These are phyloP conservation scores for Paralichthys olivaceus DNA, from an alignment of 2,113 vertebrate species.

Conservation along the genomic window DNA sequence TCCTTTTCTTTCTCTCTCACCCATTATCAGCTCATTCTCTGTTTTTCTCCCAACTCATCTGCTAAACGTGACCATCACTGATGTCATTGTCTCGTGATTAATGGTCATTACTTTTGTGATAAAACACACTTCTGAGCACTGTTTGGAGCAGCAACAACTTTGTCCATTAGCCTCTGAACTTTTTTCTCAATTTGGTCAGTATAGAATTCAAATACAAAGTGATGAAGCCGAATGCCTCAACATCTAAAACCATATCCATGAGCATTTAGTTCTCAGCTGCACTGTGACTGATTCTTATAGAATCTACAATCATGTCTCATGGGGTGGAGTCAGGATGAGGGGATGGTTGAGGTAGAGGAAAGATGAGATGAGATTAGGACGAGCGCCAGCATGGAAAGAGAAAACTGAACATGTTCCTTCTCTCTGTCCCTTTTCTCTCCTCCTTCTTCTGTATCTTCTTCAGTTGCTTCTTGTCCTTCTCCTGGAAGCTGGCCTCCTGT, in stretches of 20 bases:
- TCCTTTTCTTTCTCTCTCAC: constrained; percentile 8
- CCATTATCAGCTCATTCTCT: constrained; percentile 28
- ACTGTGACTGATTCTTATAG: neutral
- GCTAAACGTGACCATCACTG: constrained; percentile 36
- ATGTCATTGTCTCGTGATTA: constrained; percentile 45
- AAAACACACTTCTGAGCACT: constrained; percentile 34
- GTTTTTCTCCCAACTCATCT: constrained; percentile 42
- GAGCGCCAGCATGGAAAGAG: too few species aligned
- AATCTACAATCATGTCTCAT: neutral
- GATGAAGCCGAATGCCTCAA: neutral
- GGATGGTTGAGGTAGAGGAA: too few species aligned
- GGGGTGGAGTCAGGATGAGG: too few species aligned
- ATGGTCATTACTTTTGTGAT: constrained; percentile 51
- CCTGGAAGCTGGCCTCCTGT: too few species aligned
- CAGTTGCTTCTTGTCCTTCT: too few species aligned
- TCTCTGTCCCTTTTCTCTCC: too few species aligned
- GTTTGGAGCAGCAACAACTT: constrained; percentile 35
- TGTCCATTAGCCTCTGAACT: constrained; percentile 26
- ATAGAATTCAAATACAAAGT: constrained; percentile 16
- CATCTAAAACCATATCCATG: constrained; percentile 13
- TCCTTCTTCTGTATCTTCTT: too few species aligned
- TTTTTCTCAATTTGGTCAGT: constrained; percentile 14
- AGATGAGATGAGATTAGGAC: too few species aligned
- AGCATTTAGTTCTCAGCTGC: constrained; percentile 2
- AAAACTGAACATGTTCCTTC: too few species aligned